Percentiles rank a stretch among this genome's conserved stretches.
Evolutionary conservation across 2,888 invertebrate genomes (phyloP).

Genomic region (Lasioglossum oenotherae): DNA sequence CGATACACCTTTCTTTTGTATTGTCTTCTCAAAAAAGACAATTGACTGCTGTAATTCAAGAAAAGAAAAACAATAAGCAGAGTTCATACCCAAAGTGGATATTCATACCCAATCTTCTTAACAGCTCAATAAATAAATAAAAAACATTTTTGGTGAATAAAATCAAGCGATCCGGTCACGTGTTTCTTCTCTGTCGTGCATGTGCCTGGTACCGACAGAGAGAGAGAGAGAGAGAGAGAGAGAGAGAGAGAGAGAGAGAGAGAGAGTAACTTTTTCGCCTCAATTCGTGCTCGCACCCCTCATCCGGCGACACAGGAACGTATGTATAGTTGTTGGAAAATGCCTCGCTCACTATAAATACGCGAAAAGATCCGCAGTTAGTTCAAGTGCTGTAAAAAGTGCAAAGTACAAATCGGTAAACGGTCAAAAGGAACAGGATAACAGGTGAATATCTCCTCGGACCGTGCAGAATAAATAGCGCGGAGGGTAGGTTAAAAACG

Average conservation of each 20-base stretch:
- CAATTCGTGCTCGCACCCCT: too few species aligned
- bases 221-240: too few species aligned
- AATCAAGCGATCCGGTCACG: too few species aligned
- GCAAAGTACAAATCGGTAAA: neutral
- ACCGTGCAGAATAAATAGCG: neutral
- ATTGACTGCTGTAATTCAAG: neutral
- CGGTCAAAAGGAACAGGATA: neutral
- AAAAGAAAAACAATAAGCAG: neutral
- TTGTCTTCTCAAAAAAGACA: neutral
- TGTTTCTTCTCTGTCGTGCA: too few species aligned
- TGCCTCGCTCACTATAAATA: neutral
- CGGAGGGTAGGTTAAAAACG: neutral
- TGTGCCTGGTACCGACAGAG: too few species aligned
- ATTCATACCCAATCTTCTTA: neutral
- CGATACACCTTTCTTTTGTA: neutral
- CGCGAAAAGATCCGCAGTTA: neutral
- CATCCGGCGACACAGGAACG: too few species aligned
- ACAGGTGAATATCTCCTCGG: neutral
- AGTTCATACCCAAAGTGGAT: neutral
- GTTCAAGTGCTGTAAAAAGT: neutral
- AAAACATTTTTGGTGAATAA: neutral
- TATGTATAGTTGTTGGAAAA: too few species aligned
- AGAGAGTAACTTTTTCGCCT: too few species aligned
- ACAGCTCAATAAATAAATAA: neutral
- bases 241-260: too few species aligned